Evolutionary conservation across 2,888 invertebrate species (phyloP).

Genomic region (Coelopa pilipes): DNA sequence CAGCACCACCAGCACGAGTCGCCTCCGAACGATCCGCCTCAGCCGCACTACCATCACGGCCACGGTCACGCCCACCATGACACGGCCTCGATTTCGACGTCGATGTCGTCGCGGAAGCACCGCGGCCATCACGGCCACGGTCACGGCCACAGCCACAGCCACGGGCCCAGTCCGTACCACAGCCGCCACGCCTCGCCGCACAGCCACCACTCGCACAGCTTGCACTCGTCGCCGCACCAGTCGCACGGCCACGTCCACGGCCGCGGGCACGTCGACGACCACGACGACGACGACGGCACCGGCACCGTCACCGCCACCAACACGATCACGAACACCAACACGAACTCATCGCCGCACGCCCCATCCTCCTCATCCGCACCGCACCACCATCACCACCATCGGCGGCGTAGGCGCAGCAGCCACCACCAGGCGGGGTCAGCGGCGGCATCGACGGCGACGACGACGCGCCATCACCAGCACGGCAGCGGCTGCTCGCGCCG

Average conservation of each 20-base stretch:
- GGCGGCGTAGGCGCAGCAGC: conserved; percentile 1
- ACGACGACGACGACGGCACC: conserved; percentile 40
- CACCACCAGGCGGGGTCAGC: too few species aligned
- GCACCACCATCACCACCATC: conserved; percentile 45
- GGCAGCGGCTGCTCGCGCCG: conserved; percentile 56
- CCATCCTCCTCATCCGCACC: background rate
- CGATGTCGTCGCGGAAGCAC: conserved; percentile 36
- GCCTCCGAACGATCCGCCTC: conserved; percentile 48
- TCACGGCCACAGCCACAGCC: conserved; percentile 48
- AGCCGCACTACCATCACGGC: conserved; percentile 47
- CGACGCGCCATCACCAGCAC: conserved; percentile 44
- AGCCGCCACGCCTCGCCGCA: conserved; percentile 60
- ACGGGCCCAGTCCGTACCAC: conserved; percentile 52
- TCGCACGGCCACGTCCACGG: conserved; percentile 52
- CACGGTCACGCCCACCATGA: conserved; percentile 40
- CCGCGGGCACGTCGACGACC: conserved; percentile 39
- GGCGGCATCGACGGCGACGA: background rate
- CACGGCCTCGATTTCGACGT: too few species aligned
- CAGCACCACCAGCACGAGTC: conserved; percentile 45
- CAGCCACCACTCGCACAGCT: conserved; percentile 55
- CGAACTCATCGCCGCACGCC: conserved; percentile 40
- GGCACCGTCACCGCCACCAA: conserved; percentile 35
- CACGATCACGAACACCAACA: conserved; percentile 45
- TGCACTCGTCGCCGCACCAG: conserved; percentile 55
- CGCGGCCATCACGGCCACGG: conserved; percentile 39